These are phyloP conservation scores for Caenorhabditis sp. DNA, from an alignment of 2,888 invertebrate species.

Conservation along the genomic window DNA sequence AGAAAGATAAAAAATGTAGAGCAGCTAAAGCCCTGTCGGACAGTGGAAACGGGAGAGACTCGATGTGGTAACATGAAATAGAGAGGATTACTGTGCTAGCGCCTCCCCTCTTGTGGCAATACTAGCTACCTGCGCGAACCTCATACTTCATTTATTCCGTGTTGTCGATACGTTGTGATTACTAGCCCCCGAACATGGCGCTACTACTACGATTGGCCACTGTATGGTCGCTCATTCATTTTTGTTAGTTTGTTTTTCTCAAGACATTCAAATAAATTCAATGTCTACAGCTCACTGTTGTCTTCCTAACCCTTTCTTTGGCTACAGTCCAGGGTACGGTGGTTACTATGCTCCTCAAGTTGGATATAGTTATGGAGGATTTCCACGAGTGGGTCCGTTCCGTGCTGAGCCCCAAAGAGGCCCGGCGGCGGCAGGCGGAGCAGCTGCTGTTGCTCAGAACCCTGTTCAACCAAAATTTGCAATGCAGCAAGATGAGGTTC, in stretches of 20 bases:
- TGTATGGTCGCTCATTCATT: constrained; percentile 43
- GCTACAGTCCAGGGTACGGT: constrained; percentile 67
- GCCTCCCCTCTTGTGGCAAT: constrained; percentile 61
- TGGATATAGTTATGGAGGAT: constrained; percentile 43
- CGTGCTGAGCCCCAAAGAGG: constrained; percentile 69
- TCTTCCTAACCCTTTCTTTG: constrained; percentile 68
- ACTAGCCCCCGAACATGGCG: constrained; percentile 37
- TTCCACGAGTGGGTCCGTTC: constrained; percentile 72
- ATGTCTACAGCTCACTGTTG: constrained; percentile 49
- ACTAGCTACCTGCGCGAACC: constrained; percentile 55
- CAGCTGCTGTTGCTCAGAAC: constrained; percentile 54
- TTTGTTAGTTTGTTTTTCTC: constrained; percentile 25
- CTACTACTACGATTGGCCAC: constrained; percentile 49
- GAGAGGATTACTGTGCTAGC: constrained; percentile 65
- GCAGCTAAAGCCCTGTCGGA: constrained; percentile 52
- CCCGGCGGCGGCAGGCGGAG: constrained; percentile 50
- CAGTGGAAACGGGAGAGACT: constrained; percentile 21
- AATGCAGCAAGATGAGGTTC: constrained; percentile 67
- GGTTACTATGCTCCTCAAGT: constrained; percentile 54
- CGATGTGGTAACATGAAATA: constrained; percentile 54
- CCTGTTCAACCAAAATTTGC: constrained; percentile 65
- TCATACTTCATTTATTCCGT: constrained; percentile 60
- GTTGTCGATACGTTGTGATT: constrained; percentile 60
- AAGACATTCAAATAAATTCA: neutral
- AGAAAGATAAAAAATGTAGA: constrained; percentile 59